Percentiles rank a stretch among this genome's conserved stretches.
Conservation (phyloP, 2,113 vertebrate species). For the Stigmatopora nigra region DNA sequence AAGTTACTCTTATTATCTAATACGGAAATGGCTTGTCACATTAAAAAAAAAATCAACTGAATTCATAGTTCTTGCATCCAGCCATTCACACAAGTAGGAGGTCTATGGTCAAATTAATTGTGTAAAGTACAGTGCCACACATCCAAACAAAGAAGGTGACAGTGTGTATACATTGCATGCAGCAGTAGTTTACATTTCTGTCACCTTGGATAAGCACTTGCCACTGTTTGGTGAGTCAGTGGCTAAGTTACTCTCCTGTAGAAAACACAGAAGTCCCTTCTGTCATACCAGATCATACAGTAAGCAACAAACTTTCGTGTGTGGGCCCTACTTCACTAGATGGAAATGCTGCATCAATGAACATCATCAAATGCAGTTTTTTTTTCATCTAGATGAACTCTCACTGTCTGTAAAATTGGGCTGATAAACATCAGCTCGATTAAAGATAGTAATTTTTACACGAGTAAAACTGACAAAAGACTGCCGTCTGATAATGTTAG, state of each 20-base stretch:
- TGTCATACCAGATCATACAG: conserved; percentile 4
- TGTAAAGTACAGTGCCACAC: neutral
- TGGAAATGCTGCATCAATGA: neutral
- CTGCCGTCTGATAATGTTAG: neutral
- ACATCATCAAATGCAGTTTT: neutral
- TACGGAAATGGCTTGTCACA: too few relatives aligned
- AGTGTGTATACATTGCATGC: neutral
- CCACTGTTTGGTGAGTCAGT: conserved; percentile 17
- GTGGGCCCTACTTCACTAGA: neutral
- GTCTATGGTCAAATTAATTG: conserved; percentile 1
- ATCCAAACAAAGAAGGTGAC: neutral
- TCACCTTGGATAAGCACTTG: conserved; percentile 23
- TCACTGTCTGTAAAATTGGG: neutral
- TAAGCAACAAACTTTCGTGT: conserved; percentile 7
- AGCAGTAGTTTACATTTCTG: conserved; percentile 1
- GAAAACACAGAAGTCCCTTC: conserved; percentile 21
- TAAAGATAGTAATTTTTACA: too few relatives aligned
- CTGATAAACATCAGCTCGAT: neutral
- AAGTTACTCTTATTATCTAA: conserved; percentile 14
- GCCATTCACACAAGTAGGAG: neutral
- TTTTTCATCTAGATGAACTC: neutral
- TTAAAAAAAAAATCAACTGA: neutral
- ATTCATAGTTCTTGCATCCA: neutral
- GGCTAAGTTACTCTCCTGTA: conserved; percentile 4
- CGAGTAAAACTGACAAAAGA: neutral